Base-by-base conservation (phyloP, 2,888 invertebrate genomes). In the Andrena bicolor region DNA sequence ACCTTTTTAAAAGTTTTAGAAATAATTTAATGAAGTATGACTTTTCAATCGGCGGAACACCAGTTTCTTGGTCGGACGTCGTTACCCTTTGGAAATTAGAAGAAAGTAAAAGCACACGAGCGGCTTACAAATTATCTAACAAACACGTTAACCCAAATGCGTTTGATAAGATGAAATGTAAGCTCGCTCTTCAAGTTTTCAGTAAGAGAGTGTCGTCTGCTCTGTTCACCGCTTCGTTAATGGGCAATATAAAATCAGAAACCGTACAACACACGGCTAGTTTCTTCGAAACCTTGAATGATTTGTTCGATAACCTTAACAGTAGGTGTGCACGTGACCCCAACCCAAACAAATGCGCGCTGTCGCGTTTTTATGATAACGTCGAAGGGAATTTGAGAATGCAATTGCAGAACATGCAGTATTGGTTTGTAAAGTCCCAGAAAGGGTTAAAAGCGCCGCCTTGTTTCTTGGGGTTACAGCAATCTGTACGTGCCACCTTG, bases 301-400 rank as follows among this genome's bases (percentile, higher is more conserved):
- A 60, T 60, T 30, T 70, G 2, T 48, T 70, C 20, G 70, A 60
- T 13, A 70, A 70, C 30, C 48, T 60, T 30, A 70, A 69, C 8
- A 70, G 30, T 16, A 41, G n/a, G 13, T 28, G 32, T 51, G 30
- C n/a, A 7, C 13, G 26, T 26, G 35, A 69, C 23, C 26, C 26
- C 16, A 69, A 69, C n/a, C 32, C 32, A 23, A 69, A 35, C 35
- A 35, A 35, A 35, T 35, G 35, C 8, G 35, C 32, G 32, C 7
- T 32, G 8, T 8, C 32, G 32, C 32, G 32, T 32, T 32, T 32
- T 28, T 28, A 28, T 28, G 28, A 28, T 28, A 4, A 28, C 28
- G 28, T 28, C 28, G 28, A 28, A 28, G 0, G 28, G 5, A 28
- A 28, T 28, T 28, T 28, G 28, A 28, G 28, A 28, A 28, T 28